Conservation (phyloP, 2,888 invertebrate genomes). For the Cheilosia vulpina region DNA sequence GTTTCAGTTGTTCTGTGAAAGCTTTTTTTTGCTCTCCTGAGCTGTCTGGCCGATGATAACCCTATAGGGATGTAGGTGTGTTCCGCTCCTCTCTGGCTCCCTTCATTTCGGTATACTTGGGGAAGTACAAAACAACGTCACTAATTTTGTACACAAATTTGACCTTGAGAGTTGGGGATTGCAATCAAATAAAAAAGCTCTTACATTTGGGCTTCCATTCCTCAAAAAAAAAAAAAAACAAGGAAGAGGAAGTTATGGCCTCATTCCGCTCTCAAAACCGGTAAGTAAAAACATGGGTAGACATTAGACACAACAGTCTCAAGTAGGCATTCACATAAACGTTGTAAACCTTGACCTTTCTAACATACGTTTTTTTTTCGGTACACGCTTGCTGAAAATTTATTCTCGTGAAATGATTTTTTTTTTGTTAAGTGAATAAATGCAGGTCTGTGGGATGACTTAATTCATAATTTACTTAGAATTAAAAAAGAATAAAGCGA, state of each 20-base stretch:
- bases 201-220: conserved; percentile 36
- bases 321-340: conserved; percentile 17
- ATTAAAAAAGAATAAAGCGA: conserved; percentile 40
- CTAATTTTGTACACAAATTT: conserved; percentile 66
- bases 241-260: conserved; percentile 6
- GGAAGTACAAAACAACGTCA: conserved; percentile 48
- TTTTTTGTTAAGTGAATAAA: conserved; percentile 15
- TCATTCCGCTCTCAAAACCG: conserved; percentile 1
- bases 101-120: neutral
- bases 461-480: conserved; percentile 43
- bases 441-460: conserved; percentile 47
- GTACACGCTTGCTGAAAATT: conserved; percentile 12
- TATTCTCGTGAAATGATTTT: conserved; percentile 30
- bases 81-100: conserved; percentile 29
- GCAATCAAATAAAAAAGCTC: conserved; percentile 46
- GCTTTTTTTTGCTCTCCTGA: conserved; percentile 47
- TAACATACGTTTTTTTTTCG: conserved; percentile 25
- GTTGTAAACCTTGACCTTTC: conserved; percentile 68
- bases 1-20: conserved; percentile 49
- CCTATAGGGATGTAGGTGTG: conserved; percentile 21
- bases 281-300: conserved; percentile 6
- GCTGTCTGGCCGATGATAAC: neutral
- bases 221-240: neutral
- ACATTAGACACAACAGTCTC: conserved; percentile 39
- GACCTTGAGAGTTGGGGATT: conserved; percentile 47